Evolutionary conservation across 2,113 vertebrate genomes (phyloP).

Genomic region (Carlito syrichta): DNA sequence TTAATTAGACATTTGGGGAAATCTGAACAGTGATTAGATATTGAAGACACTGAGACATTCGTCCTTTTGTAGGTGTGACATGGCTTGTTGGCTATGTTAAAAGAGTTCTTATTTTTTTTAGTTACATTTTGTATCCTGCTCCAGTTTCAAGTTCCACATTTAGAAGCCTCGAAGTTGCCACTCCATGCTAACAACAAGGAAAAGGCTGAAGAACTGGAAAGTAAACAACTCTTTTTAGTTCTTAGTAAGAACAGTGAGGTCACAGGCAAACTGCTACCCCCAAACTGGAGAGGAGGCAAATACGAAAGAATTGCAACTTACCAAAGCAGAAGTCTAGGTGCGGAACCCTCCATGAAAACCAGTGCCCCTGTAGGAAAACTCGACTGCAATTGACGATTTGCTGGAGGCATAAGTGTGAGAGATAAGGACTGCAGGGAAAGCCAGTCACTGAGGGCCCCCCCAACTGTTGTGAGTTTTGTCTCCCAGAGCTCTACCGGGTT

Average conservation of each 20-base stretch:
- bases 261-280: neutral
- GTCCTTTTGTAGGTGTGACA: neutral
- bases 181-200: neutral
- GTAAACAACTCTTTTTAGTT: neutral
- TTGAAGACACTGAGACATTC: neutral
- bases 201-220: neutral
- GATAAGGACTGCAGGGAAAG: neutral
- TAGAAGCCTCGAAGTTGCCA: neutral
- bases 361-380: neutral
- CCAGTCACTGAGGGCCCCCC: neutral
- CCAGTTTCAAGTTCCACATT: neutral
- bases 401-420: neutral
- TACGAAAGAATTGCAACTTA: neutral
- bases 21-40: neutral
- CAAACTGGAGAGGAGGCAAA: neutral
- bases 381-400: neutral
- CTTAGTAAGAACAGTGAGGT: neutral
- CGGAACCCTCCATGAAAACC: neutral
- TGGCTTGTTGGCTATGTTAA: neutral
- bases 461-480: neutral
- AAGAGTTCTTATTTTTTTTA: neutral
- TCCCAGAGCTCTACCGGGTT: neutral
- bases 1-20: neutral
- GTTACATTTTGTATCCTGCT: neutral
- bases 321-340: neutral